Evolutionary conservation across 1,140 invertebrate species (phyloP).

Genomic region (Ceratoteleas bidentatus): DNA sequence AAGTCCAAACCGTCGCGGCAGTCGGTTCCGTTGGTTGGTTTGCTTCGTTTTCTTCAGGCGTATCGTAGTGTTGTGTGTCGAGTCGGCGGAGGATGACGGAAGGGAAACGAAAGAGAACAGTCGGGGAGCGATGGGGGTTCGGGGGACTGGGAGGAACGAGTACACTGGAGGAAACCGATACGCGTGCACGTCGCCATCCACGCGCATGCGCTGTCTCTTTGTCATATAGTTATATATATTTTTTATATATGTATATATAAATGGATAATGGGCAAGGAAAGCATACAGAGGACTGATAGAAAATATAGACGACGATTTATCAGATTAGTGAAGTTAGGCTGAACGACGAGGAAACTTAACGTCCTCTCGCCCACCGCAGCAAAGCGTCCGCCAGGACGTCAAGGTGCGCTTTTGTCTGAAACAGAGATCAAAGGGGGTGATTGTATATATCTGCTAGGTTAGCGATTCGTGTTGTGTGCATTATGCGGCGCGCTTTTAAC

Average conservation of each 20-base stretch:
- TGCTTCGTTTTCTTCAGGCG: conserved; percentile 44
- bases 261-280: conserved; percentile 63
- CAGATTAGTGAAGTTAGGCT: conserved; percentile 63
- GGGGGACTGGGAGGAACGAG: conserved; percentile 30
- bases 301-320: conserved; percentile 68
- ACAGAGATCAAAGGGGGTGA: conserved; percentile 72
- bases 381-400: conserved; percentile 96
- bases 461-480: conserved; percentile 27
- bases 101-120: conserved; percentile 28
- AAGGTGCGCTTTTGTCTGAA: conserved; percentile 96
- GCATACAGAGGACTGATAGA: conserved; percentile 65
- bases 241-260: conserved; percentile 49
- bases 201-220: no score
- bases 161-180: conserved; percentile 38
- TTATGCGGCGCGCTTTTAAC: conserved; percentile 25
- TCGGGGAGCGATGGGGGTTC: conserved; percentile 20
- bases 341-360: conserved; percentile 82
- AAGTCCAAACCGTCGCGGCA: conserved; percentile 42
- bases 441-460: conserved; percentile 22
- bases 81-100: conserved; percentile 34
- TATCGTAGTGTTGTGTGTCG: conserved; percentile 49
- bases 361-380: conserved; percentile 94
- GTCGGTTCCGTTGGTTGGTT: conserved; percentile 46
- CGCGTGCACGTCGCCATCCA: conserved; percentile 15
- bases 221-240: conserved; percentile 35